phyloP scores from a whole-genome alignment of 2,113 vertebrate species.

The Coryphaenoides rupestris region DNA sequence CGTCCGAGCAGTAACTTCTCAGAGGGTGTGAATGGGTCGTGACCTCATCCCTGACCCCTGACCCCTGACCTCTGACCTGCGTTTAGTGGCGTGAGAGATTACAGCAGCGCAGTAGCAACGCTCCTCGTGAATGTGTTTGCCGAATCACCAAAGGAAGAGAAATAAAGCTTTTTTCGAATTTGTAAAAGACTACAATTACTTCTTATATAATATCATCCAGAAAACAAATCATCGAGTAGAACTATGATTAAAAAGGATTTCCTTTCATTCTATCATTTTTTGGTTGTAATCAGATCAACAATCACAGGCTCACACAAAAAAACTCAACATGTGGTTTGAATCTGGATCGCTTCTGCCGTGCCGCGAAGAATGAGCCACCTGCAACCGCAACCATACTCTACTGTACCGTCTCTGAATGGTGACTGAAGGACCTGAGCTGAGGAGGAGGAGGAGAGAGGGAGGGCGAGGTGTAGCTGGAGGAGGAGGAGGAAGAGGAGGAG shows the following conservation, averaged over 20 bases:
- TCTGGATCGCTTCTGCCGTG: background rate
- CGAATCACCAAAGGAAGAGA: too few species aligned
- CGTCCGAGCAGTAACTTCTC: conserved; percentile 19
- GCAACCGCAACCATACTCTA: conserved; percentile 14
- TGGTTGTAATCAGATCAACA: too few species aligned
- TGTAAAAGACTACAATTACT: too few species aligned
- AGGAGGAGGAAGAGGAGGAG: too few species aligned
- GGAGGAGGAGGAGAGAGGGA: conserved; percentile 19
- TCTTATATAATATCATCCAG: too few species aligned
- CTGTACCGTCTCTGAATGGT: conserved; percentile 13
- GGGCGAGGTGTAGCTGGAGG: background rate
- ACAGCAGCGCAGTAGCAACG: background rate
- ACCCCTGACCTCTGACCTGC: background rate
- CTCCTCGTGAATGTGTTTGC: too few species aligned
- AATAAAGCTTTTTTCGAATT: too few species aligned
- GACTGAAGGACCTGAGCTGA: conserved; percentile 34
- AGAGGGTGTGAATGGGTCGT: conserved; percentile 1
- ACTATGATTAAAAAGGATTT: too few species aligned
- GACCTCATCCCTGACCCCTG: conserved; percentile 7
- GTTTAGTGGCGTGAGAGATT: background rate
- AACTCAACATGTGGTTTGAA: background rate
- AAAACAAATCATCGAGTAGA: too few species aligned
- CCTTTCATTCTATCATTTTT: too few species aligned
- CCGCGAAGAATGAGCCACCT: conserved; percentile 20
- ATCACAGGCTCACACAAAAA: too few species aligned